These are phyloP conservation scores for Gymnothorax javanicus DNA, from an alignment of 2,797 vertebrate species.

Conservation along the genomic window DNA sequence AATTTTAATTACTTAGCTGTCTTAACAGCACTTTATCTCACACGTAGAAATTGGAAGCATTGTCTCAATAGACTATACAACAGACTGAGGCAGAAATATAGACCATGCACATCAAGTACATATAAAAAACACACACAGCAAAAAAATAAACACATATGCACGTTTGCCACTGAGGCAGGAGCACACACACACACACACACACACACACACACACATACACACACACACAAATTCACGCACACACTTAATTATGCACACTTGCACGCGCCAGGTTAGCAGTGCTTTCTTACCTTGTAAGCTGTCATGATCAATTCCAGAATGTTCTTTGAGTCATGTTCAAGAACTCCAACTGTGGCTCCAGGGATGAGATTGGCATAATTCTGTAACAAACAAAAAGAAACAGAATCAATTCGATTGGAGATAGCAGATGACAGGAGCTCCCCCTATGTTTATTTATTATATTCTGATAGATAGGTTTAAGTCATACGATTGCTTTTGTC, in stretches of 20 bases:
- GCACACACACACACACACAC: not conserved
- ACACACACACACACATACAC: slow-evolving; percentile 7
- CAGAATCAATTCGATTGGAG: slow-evolving; percentile 28
- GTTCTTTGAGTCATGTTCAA: slow-evolving; percentile 87
- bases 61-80: not conserved
- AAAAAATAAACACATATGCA: not conserved
- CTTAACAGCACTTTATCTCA: not conserved
- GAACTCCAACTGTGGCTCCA: slow-evolving; percentile 88
- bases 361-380: slow-evolving; percentile 95
- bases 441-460: not conserved
- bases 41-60: not conserved
- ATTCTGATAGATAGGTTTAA: not conserved
- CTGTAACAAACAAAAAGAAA: slow-evolving; percentile 60
- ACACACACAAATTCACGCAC: not conserved
- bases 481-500: not conserved
- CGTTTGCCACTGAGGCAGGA: no score
- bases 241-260: not conserved
- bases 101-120: not conserved
- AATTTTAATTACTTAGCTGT: slow-evolving; percentile 16
- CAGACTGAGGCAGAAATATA: slow-evolving; percentile 3
- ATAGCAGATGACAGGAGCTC: not conserved
- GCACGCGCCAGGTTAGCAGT: slow-evolving; percentile 5
- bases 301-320: slow-evolving; percentile 91
- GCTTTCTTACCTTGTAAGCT: slow-evolving; percentile 86
- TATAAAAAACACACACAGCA: not conserved